Evolutionary conservation across 1,140 invertebrate genomes (phyloP).

Genomic region (Leptinotarsa undecemlineata): DNA sequence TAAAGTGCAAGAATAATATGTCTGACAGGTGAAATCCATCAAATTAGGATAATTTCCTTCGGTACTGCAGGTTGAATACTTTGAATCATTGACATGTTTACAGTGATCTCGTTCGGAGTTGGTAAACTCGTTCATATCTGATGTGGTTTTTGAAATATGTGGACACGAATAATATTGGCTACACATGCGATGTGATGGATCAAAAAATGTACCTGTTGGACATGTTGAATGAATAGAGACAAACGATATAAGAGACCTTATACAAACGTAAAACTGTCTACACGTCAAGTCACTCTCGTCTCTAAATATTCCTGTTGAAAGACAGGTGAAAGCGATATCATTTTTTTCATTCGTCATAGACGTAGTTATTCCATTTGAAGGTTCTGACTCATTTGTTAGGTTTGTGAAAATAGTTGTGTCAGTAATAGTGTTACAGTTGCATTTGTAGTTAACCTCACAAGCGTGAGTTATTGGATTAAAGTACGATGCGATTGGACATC

Average conservation of each 20-base stretch:
- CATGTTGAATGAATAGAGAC: neutral
- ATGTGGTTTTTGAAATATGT: slow-evolving; percentile 10
- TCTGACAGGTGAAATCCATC: neutral
- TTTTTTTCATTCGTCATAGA: neutral
- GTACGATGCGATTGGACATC: neutral
- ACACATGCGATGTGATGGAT: neutral
- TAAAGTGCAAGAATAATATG: neutral
- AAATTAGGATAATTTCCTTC: neutral
- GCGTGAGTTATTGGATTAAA: neutral
- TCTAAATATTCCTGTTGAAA: neutral
- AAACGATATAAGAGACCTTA: neutral
- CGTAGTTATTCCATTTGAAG: neutral
- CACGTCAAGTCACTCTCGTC: slow-evolving; percentile 1
- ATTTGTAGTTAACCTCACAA: neutral
- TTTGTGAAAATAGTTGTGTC: neutral
- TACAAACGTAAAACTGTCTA: neutral
- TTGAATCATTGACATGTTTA: neutral
- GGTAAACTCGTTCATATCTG: neutral
- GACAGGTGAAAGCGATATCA: neutral
- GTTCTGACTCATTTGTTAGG: neutral
- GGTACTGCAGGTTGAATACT: neutral
- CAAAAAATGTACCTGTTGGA: neutral
- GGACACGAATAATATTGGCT: neutral
- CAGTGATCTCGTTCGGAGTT: neutral
- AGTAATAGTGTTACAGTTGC: neutral